Conservation (phyloP, 2,797 vertebrate species). For the Coendou prehensilis region DNA sequence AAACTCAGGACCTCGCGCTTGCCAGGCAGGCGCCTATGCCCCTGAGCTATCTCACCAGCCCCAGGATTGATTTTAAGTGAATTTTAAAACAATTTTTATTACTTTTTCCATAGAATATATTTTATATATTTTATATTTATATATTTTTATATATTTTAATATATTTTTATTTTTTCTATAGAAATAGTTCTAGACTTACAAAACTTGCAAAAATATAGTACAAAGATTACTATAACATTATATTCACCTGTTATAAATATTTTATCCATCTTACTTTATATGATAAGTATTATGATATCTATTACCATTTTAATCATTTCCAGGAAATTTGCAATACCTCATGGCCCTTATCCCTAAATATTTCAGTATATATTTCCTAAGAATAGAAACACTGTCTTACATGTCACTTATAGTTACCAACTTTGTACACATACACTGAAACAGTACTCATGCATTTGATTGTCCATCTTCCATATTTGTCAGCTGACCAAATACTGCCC, state of each 20-base stretch:
- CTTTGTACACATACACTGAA: neutral
- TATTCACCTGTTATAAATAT: neutral
- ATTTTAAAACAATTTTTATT: conserved; percentile 31
- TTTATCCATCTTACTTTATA: neutral
- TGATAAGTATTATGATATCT: neutral
- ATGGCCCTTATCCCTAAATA: neutral
- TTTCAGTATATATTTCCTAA: neutral
- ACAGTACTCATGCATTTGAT: neutral
- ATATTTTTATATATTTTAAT: too few species aligned
- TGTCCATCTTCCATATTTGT: neutral
- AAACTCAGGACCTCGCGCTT: too few species aligned
- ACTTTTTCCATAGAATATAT: neutral
- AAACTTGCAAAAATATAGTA: neutral
- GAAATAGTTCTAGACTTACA: conserved; percentile 26
- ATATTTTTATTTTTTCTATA: neutral
- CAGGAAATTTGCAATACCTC: neutral
- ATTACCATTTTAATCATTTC: conserved; percentile 4
- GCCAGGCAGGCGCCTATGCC: too few species aligned
- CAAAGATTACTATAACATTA: neutral
- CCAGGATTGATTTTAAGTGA: neutral
- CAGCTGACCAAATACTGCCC: neutral
- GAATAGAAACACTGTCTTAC: neutral
- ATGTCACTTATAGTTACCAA: neutral
- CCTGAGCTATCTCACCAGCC: too few species aligned
- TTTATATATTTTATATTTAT: neutral